phyloP scores from a whole-genome alignment of 2,113 vertebrate genomes.

The Pangasianodon gigas region DNA sequence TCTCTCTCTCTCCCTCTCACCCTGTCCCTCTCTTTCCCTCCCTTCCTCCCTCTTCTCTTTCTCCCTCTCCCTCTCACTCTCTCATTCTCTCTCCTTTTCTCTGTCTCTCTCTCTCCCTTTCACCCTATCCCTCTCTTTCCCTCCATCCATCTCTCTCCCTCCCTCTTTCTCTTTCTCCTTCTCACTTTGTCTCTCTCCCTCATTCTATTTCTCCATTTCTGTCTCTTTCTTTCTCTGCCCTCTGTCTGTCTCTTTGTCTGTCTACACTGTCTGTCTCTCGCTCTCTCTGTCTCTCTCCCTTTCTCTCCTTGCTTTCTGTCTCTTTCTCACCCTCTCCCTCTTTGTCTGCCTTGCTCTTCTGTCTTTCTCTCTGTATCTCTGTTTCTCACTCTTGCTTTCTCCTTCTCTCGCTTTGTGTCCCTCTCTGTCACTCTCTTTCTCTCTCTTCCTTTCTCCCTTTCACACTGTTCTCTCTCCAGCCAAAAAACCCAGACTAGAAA shows the following conservation, averaged over 20 bases:
- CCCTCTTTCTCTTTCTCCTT: slow-evolving; percentile 16
- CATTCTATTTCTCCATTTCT: no score
- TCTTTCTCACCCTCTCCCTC: not conserved
- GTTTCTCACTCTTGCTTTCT: not conserved
- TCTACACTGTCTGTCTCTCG: not conserved
- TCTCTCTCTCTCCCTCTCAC: not conserved
- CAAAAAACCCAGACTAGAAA: not conserved
- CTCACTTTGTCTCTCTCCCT: slow-evolving; percentile 45
- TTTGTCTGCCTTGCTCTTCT: no score
- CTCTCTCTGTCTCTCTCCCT: not conserved
- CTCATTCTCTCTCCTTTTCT: not conserved
- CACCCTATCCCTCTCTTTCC: slow-evolving; percentile 47
- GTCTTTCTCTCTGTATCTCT: not conserved
- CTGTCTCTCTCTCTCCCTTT: not conserved
- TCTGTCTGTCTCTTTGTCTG: no score
- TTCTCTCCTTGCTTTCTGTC: not conserved
- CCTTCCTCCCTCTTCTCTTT: slow-evolving; percentile 18
- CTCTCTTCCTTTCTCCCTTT: not conserved
- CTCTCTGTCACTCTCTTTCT: not conserved
- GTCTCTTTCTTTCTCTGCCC: not conserved
- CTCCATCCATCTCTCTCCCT: not conserved
- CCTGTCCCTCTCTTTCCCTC: not conserved
- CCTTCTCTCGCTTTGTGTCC: slow-evolving; percentile 13
- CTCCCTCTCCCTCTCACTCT: slow-evolving; percentile 47
- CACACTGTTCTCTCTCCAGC: not conserved